A percentile compares a stretch with the other conserved stretches of the same genome.
phyloP scores from a whole-genome alignment of 2,797 vertebrate species.

The Sandelia bainsii region DNA sequence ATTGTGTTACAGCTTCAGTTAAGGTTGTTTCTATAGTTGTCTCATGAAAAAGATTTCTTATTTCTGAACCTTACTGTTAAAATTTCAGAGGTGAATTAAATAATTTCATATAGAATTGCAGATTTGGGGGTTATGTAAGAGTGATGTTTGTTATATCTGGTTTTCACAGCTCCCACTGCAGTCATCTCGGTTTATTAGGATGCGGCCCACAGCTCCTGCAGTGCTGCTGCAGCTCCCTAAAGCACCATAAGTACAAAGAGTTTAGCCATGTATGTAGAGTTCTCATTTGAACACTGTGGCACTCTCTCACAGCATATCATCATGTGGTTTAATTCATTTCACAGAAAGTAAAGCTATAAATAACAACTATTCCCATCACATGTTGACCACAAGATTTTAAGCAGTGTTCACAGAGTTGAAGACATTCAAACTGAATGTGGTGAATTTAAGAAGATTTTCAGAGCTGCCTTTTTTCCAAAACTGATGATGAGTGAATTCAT shows the following conservation, averaged over 20 bases:
- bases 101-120: constrained; percentile 7
- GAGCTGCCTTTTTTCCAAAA: not conserved
- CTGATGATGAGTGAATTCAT: not conserved
- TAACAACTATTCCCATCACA: not conserved
- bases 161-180: constrained; percentile 60
- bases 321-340: constrained; percentile 2
- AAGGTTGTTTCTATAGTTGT: not conserved
- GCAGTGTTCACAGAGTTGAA: not conserved
- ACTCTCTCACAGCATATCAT: not conserved
- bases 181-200: constrained; percentile 64
- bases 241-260: constrained; percentile 13
- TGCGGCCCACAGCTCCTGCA: constrained; percentile 68
- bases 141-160: constrained; percentile 34
- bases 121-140: constrained; percentile 33
- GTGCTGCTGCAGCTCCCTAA: constrained; percentile 38
- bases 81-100: not conserved
- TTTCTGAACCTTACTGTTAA: not conserved
- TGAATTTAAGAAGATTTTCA: not conserved
- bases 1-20: constrained; percentile 8
- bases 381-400: constrained; percentile 1
- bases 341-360: not conserved
- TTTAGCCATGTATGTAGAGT: not conserved
- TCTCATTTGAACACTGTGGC: constrained; percentile 5
- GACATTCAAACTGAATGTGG: not conserved
- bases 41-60: not conserved